Evolutionary conservation across 2,113 vertebrate species (phyloP).

Genomic region (Neodon shergylaensis): DNA sequence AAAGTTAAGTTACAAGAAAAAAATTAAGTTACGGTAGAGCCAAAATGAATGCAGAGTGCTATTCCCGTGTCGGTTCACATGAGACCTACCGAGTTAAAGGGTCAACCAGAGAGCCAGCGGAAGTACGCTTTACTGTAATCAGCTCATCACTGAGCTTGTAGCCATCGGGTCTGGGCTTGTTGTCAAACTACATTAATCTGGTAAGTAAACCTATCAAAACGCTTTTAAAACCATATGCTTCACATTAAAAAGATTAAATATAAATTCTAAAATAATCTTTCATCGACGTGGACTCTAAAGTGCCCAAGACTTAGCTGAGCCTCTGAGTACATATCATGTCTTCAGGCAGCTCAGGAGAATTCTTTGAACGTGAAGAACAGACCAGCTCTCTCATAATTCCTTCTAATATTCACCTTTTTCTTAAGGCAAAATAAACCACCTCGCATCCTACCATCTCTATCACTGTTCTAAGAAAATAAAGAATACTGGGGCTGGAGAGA

Average conservation of each 20-base stretch:
- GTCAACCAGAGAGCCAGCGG: neutral
- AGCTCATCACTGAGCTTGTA: neutral
- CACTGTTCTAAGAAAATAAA: neutral
- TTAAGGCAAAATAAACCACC: neutral
- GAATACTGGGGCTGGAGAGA: neutral
- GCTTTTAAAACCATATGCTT: neutral
- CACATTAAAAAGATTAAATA: neutral
- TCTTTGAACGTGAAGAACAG: neutral
- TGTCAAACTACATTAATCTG: conserved; percentile 6
- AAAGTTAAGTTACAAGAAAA: neutral
- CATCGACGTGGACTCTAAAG: neutral
- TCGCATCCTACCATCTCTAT: neutral
- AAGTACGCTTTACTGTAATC: neutral
- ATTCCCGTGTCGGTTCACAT: neutral
- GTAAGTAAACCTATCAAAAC: neutral
- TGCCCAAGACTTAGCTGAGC: neutral
- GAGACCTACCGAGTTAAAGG: neutral
- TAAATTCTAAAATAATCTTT: conserved; percentile 27
- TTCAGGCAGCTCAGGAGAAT: neutral
- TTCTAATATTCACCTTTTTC: conserved; percentile 29
- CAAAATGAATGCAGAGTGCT: neutral
- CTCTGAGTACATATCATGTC: neutral
- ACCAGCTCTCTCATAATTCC: neutral
- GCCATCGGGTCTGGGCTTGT: neutral
- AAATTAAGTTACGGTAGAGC: neutral